Evolutionary conservation across 1,140 invertebrate genomes (phyloP).

Genomic region (Popillia japonica): DNA sequence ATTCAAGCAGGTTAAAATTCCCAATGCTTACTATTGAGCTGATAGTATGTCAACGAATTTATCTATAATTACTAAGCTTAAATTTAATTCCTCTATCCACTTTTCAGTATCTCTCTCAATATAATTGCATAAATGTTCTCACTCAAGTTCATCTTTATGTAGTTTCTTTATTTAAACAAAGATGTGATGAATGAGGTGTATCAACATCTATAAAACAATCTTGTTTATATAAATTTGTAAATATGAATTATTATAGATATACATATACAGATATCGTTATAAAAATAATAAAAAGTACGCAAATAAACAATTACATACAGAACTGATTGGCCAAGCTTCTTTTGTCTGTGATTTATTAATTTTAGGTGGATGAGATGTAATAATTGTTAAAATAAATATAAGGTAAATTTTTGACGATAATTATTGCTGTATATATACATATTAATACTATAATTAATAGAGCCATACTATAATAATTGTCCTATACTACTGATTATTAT

Average conservation of each 20-base stretch:
- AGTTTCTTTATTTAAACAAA: no score
- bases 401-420: constrained; percentile 38
- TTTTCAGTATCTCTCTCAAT: no score
- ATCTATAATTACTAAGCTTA: no score
- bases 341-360: constrained; percentile 56
- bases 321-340: constrained; percentile 54
- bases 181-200: no score
- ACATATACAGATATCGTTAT: constrained; percentile 13
- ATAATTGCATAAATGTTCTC: background rate
- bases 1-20: no score
- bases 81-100: no score
- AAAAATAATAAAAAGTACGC: constrained; percentile 13
- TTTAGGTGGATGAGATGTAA: constrained; percentile 48
- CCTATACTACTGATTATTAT: constrained; percentile 29
- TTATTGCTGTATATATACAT: constrained; percentile 36
- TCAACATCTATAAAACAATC: constrained; percentile 29
- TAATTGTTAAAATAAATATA: constrained; percentile 32
- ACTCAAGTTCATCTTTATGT: no score
- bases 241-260: constrained; percentile 27
- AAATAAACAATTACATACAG: constrained; percentile 38
- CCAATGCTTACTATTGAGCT: no score
- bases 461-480: constrained; percentile 7
- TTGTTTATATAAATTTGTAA: constrained; percentile 10
- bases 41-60: no score
- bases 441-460: background rate